Evolutionary conservation across 1,140 invertebrate genomes (phyloP).

Genomic region (Meloidogyne chitwoodi): DNA sequence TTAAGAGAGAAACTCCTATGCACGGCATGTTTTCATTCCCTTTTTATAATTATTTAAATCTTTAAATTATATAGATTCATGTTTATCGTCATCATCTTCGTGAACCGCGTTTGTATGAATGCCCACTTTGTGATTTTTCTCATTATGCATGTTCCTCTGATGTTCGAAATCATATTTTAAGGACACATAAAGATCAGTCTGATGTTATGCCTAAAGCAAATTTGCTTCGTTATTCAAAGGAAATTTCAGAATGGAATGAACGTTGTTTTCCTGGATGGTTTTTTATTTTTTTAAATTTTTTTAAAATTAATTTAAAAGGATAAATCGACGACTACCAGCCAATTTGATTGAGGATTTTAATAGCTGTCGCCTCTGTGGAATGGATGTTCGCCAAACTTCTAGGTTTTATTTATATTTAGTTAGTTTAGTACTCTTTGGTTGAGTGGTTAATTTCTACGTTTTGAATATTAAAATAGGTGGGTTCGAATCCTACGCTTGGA

Average conservation of each 20-base stretch:
- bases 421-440: too few relatives aligned
- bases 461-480: too few relatives aligned
- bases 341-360: conserved; percentile 46
- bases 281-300: background rate
- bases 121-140: conserved; percentile 48
- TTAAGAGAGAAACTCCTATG: too few relatives aligned
- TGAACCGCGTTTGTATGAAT: conserved; percentile 46
- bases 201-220: conserved; percentile 41
- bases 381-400: conserved; percentile 51
- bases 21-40: too few relatives aligned
- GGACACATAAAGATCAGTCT: conserved; percentile 37
- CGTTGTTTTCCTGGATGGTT: conserved; percentile 51
- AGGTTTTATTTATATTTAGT: background rate
- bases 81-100: conserved; percentile 51
- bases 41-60: background rate
- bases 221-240: conserved; percentile 34
- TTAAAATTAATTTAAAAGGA: conserved; percentile 11
- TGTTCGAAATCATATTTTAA: conserved; percentile 42
- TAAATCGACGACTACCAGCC: conserved; percentile 47
- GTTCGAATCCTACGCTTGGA: too few relatives aligned
- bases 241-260: conserved; percentile 52
- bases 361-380: conserved; percentile 44
- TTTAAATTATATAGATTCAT: conserved; percentile 31
- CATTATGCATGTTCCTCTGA: conserved; percentile 46
- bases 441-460: too few relatives aligned